A percentile compares a stretch with the other conserved stretches of the same genome.
Conservation (phyloP, 2,113 vertebrate genomes). For the human region GRCh38 chr9:95908501-95909000, state of each 20-base stretch:
- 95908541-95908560: background rate
- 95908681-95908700: background rate
- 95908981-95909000: background rate
- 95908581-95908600: background rate
- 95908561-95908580: background rate
- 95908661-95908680: background rate
- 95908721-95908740: background rate
- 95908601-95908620: background rate
- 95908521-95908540: background rate
- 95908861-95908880: background rate
- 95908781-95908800: background rate
- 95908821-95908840: background rate
- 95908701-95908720: background rate
- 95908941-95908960: background rate
- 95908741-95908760: background rate
- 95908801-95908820: background rate
- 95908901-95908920: background rate
- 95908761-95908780: background rate
- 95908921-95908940: background rate
- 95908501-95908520: background rate
- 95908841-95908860: background rate
- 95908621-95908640: background rate
- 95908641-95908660: background rate
- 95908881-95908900: background rate
- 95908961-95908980: background rate